Percentiles rank a stretch among this genome's conserved stretches.
Conservation (phyloP, 2,888 invertebrate genomes). For the Amblyteles armatorius region DNA sequence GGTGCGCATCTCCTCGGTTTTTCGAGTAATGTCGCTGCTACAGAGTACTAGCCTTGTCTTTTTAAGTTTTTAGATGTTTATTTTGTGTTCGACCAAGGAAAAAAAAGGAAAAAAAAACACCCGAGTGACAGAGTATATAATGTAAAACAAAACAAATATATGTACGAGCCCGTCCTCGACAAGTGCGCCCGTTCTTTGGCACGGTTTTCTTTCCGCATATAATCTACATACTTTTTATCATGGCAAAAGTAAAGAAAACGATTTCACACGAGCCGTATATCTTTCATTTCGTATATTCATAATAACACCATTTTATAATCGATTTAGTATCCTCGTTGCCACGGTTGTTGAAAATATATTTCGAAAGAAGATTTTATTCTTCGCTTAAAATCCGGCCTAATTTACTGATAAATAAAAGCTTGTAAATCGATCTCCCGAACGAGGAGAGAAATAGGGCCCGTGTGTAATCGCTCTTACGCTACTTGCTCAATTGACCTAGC, state of each 20-base stretch:
- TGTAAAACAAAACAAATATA: constrained; percentile 24
- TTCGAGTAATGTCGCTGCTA: constrained; percentile 58
- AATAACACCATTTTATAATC: background rate
- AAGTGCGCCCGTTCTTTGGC: constrained; percentile 44
- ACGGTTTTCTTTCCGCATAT: constrained; percentile 19
- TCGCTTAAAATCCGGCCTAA: constrained; percentile 13
- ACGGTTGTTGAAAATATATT: background rate
- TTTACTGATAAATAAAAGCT: background rate
- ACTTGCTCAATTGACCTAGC: constrained; percentile 58
- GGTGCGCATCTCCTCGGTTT: constrained; percentile 37
- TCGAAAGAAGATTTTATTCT: background rate
- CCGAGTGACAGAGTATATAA: constrained; percentile 58
- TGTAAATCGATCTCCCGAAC: background rate
- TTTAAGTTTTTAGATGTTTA: constrained; percentile 82
- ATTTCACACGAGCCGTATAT: constrained; percentile 43
- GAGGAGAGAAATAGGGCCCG: constrained; percentile 9
- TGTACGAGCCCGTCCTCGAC: constrained; percentile 46
- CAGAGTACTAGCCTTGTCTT: constrained; percentile 72
- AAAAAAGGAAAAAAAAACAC: constrained; percentile 46
- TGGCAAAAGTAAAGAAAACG: constrained; percentile 15
- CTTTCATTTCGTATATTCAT: background rate
- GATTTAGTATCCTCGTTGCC: background rate
- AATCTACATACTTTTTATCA: constrained; percentile 24
- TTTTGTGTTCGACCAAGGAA: constrained; percentile 73
- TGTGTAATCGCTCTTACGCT: constrained; percentile 55